These are phyloP conservation scores for Brenthis ino DNA, from an alignment of 2,888 invertebrate species.

Conservation along the genomic window DNA sequence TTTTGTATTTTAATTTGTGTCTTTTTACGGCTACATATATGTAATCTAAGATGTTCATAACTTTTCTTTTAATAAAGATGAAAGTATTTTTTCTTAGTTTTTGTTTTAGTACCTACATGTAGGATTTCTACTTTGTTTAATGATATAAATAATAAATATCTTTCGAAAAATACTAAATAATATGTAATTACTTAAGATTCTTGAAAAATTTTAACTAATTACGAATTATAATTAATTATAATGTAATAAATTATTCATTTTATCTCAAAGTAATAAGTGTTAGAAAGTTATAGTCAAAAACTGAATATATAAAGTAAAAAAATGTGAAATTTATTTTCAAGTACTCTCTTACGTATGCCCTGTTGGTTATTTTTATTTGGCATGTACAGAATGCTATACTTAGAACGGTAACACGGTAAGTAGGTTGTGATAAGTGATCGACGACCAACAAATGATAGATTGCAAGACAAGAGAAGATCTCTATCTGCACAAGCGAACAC, in stretches of 20 bases:
- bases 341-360: neutral
- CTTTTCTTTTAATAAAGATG: neutral
- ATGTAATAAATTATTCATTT: no score
- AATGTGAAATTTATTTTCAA: no score
- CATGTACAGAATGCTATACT: conserved; percentile 16
- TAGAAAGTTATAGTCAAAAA: no score
- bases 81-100: neutral
- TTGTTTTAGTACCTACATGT: neutral
- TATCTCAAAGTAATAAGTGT: no score
- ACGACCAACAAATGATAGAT: conserved; percentile 43
- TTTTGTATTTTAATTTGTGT: conserved; percentile 2
- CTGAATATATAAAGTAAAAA: no score
- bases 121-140: no score
- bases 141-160: no score
- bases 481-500: conserved; percentile 39
- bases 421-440: conserved; percentile 44
- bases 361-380: conserved; percentile 11
- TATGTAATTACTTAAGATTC: no score
- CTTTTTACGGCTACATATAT: neutral
- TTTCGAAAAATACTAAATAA: no score
- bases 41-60: neutral
- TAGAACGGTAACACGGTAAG: conserved; percentile 29
- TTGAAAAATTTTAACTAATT: no score
- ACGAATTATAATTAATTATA: no score
- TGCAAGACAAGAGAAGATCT: conserved; percentile 40